Percentiles rank a stretch among this genome's conserved stretches.
phyloP scores from a whole-genome alignment of 2,888 invertebrate genomes.

The Altica lythri region DNA sequence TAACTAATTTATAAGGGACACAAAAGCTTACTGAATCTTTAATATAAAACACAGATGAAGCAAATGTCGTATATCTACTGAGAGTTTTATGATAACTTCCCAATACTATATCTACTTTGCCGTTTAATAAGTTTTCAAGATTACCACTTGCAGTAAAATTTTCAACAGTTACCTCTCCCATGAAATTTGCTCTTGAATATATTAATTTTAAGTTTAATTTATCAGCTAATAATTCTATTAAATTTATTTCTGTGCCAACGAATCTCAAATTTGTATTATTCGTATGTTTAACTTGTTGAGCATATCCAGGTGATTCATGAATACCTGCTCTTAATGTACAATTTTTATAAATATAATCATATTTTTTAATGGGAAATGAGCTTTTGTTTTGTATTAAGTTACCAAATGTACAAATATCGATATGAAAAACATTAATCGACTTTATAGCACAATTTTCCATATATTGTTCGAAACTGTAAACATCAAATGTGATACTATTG shows the following conservation, averaged over 20 bases:
- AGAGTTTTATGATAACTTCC: conserved; percentile 48
- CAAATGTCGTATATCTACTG: conserved; percentile 44
- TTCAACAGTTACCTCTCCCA: conserved; percentile 32
- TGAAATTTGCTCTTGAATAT: conserved; percentile 24
- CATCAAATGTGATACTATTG: neutral
- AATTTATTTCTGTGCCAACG: conserved; percentile 36
- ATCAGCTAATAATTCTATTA: conserved; percentile 34
- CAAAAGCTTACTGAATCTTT: conserved; percentile 51
- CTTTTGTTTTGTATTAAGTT: conserved; percentile 5
- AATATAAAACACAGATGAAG: conserved; percentile 45
- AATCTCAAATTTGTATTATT: conserved; percentile 2
- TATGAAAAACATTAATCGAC: neutral
- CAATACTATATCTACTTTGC: conserved; percentile 47
- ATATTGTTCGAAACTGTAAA: neutral
- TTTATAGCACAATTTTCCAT: conserved; percentile 4
- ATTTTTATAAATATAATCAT: neutral
- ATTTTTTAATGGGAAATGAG: neutral
- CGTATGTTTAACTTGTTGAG: conserved; percentile 36
- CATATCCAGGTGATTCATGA: conserved; percentile 48
- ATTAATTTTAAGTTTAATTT: conserved; percentile 32
- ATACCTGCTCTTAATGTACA: conserved; percentile 20
- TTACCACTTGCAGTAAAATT: conserved; percentile 46
- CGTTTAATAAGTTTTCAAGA: conserved; percentile 30
- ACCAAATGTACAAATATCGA: conserved; percentile 22
- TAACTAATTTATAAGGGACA: conserved; percentile 46